These are phyloP conservation scores for Pristiophorus japonicus DNA, from an alignment of 2,113 vertebrate genomes.

Conservation along the genomic window DNA sequence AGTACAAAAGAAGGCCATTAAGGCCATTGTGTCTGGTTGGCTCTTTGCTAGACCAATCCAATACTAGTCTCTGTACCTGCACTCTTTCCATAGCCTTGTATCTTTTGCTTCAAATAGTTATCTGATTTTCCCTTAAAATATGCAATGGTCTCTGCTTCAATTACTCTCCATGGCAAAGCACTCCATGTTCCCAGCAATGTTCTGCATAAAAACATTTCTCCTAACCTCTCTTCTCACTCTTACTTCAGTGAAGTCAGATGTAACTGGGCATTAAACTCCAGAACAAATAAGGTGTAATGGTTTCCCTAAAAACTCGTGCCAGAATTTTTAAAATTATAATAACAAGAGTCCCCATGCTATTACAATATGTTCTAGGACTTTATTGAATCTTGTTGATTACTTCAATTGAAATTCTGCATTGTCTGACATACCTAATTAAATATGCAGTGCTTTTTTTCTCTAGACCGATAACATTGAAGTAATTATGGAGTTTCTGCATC, in stretches of 20 bases:
- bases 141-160: background rate
- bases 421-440: too few species aligned
- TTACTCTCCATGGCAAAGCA: background rate
- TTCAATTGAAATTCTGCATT: background rate
- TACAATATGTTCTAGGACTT: background rate
- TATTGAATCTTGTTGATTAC: background rate
- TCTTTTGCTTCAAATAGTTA: background rate
- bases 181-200: background rate
- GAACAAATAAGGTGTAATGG: background rate
- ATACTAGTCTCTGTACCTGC: background rate
- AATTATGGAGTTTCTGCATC: background rate
- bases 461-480: background rate
- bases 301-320: background rate
- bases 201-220: background rate
- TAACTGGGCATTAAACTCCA: background rate
- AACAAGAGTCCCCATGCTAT: background rate
- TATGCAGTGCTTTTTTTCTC: background rate
- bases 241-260: background rate
- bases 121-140: background rate
- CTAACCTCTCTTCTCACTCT: background rate
- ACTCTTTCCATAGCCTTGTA: background rate
- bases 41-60: background rate
- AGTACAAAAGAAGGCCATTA: background rate
- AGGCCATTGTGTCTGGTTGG: too few species aligned
- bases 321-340: too few species aligned